Base-by-base conservation (phyloP, 2,888 invertebrate genomes). In the Agrilus mali region DNA sequence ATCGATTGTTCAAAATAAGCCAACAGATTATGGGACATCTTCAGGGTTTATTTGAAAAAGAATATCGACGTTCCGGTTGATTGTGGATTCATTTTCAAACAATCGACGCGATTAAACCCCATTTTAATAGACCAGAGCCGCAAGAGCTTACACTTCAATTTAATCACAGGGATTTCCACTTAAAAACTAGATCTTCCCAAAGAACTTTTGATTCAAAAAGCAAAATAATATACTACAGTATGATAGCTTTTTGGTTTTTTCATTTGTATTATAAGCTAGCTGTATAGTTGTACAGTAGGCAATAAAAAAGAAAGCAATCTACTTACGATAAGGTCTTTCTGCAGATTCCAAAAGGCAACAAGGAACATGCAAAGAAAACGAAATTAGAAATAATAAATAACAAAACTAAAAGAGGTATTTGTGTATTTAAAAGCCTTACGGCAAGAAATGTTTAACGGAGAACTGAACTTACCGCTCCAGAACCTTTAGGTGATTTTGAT, bases 401-500 rank as follows among this genome's bases (percentile, higher is more conserved):
- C 5, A 20, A 20, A 20, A 20, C 35, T 35, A 27, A 27, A 27
- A 27, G 20, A 20, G 20, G 20, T 20, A 27, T 27, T 27, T 27
- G 27, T 27, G 27, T 27, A 27, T 27, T 27, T 27, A 27, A 8
- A 27, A 27, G 27, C 27, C 27, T 27, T 27, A 10, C 12, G 14
- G 12, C 16, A 27, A 4, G 27, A 12, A 42, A 31, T 12, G 7
- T 13, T 16, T 38, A 13, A 39, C n/a, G 32, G 2, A 32, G 7
- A 20, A n/a, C 2, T 2, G 10, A 10, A 69, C 84, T 81, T 78
- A 86, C 86, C 82, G 85, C 85, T 68, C 84, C 85, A 34, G 86
- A 82, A 61, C 83, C 80, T 70, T 92, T 90, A 41, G 92, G 90
- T 41, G 92, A 90, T 69, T 94, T 94, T 20, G 96, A 96, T 40